A percentile compares a stretch with the other conserved stretches of the same genome.
phyloP scores from a whole-genome alignment of 2,888 invertebrate genomes.

The Leptarthrus brevirostris region DNA sequence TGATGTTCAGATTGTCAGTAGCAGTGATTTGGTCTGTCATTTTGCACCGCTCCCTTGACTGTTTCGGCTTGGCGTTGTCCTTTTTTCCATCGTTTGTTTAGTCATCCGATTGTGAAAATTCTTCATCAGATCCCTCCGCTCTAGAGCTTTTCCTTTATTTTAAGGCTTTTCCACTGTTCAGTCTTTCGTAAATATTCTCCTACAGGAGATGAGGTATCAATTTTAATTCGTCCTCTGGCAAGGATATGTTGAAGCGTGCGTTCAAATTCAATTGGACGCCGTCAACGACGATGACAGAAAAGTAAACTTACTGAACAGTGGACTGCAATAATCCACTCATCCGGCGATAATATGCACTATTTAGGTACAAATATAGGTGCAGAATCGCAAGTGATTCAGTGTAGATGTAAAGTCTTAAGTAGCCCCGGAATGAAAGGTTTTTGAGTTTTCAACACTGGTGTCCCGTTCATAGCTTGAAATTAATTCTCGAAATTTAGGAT shows the following conservation, averaged over 20 bases:
- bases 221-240: conserved; percentile 34
- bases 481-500: no score
- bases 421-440: no score
- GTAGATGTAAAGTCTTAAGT: no score
- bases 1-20: conserved; percentile 54
- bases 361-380: no score
- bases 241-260: conserved; percentile 32
- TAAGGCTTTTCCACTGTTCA: conserved; percentile 19
- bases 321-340: background rate
- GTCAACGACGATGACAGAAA: background rate
- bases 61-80: conserved; percentile 43
- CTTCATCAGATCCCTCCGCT: conserved; percentile 44
- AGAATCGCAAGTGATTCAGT: no score
- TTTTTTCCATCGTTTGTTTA: conserved; percentile 49
- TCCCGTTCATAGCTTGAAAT: no score
- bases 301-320: background rate
- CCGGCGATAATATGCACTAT: no score
- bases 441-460: no score
- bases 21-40: conserved; percentile 54
- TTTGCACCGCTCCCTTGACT: background rate
- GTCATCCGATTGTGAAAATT: conserved; percentile 53
- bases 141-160: conserved; percentile 14
- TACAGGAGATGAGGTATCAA: conserved; percentile 29
- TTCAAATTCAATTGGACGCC: conserved; percentile 34
- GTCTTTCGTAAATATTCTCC: conserved; percentile 22